Evolutionary conservation across 2,888 invertebrate genomes (phyloP).

Genomic region (Drosophila quasianomalipes): DNA sequence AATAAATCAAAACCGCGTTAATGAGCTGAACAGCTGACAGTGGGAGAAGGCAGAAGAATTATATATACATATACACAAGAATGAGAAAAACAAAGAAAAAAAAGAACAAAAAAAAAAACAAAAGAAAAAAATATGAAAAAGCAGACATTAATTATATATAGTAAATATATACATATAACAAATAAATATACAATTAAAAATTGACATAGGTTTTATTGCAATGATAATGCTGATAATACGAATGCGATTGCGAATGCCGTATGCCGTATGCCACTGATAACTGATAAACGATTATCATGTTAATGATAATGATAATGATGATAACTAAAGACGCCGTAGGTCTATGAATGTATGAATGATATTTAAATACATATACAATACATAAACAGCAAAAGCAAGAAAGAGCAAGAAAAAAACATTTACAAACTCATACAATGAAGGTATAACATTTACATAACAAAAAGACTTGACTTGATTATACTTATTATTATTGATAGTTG

Average conservation of each 20-base stretch:
- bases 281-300: slow-evolving; percentile 43
- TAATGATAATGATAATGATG: slow-evolving; percentile 41
- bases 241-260: slow-evolving; percentile 40
- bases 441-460: slow-evolving; percentile 76
- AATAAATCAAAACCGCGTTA: slow-evolving; percentile 53
- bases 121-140: slow-evolving; percentile 30
- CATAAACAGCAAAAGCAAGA: slow-evolving; percentile 33
- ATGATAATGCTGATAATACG: slow-evolving; percentile 64
- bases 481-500: slow-evolving; percentile 60
- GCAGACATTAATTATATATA: slow-evolving; percentile 62
- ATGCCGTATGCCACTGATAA: slow-evolving; percentile 54
- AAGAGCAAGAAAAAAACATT: slow-evolving; percentile 55
- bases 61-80: slow-evolving; percentile 65
- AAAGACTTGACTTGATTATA: slow-evolving; percentile 78
- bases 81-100: slow-evolving; percentile 35
- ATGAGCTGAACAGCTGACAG: slow-evolving; percentile 26
- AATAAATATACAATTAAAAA: slow-evolving; percentile 73
- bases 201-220: slow-evolving; percentile 76
- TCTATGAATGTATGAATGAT: slow-evolving; percentile 51
- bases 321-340: slow-evolving; percentile 48
- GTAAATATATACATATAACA: slow-evolving; percentile 73
- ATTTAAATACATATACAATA: slow-evolving; percentile 52
- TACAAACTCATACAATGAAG: slow-evolving; percentile 71
- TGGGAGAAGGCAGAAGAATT: slow-evolving; percentile 43
- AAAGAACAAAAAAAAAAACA: slow-evolving; percentile 13